Evolutionary conservation across 37 sponge, comb jelly and placozoan genomes (phyloP).

Genomic region (Geodia barretti): DNA sequence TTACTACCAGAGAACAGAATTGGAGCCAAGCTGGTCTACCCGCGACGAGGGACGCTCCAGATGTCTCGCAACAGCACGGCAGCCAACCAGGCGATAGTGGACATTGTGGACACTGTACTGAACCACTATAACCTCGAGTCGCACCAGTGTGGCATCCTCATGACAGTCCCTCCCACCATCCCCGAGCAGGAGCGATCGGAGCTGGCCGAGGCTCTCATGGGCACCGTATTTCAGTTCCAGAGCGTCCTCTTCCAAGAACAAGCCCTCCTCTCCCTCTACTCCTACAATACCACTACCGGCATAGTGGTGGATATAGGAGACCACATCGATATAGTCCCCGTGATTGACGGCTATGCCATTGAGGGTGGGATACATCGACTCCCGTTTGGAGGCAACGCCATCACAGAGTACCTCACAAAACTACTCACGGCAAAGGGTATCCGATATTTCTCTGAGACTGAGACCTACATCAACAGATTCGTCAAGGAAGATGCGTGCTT

Average conservation of each 20-base stretch:
- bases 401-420: slow-evolving; percentile 71
- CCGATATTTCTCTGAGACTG: slow-evolving; percentile 82
- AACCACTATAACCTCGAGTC: slow-evolving; percentile 39
- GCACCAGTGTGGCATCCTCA: slow-evolving; percentile 4
- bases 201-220: slow-evolving; percentile 51
- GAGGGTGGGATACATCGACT: slow-evolving; percentile 54
- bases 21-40: slow-evolving; percentile 42
- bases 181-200: slow-evolving; percentile 43
- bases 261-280: slow-evolving; percentile 68
- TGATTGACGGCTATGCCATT: slow-evolving; percentile 70
- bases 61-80: slow-evolving; percentile 39
- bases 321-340: slow-evolving; percentile 70
- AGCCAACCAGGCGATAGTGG: slow-evolving; percentile 3
- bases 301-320: slow-evolving; percentile 84
- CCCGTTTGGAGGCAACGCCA: slow-evolving; percentile 70
- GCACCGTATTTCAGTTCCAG: slow-evolving; percentile 22
- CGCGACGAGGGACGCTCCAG: slow-evolving; percentile 29
- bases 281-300: slow-evolving; percentile 77
- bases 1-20: slow-evolving; percentile 51
- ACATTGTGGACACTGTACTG: slow-evolving; percentile 19
- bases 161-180: slow-evolving; percentile 49
- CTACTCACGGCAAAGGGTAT: slow-evolving; percentile 61
- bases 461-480: slow-evolving; percentile 68
- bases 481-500: slow-evolving; percentile 77
- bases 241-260: slow-evolving; percentile 75